phyloP scores from a whole-genome alignment of 1,140 invertebrate genomes.

The Samia ricini region DNA sequence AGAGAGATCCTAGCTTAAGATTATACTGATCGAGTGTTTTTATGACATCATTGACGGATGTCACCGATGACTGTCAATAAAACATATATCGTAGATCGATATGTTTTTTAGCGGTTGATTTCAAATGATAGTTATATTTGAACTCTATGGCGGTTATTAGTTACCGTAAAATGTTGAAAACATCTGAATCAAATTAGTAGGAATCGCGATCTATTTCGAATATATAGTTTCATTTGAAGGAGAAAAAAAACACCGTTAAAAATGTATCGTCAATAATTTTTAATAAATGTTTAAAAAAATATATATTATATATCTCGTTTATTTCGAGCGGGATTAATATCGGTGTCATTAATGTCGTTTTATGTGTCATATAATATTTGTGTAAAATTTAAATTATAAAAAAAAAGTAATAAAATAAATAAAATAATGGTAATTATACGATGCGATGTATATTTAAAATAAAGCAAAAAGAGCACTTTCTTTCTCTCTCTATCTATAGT shows the following conservation, averaged over 20 bases:
- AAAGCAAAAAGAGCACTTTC: conserved; percentile 58
- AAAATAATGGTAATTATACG: conserved; percentile 24
- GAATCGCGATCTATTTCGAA: background rate
- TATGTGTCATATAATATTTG: conserved; percentile 52
- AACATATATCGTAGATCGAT: background rate
- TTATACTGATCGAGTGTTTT: background rate
- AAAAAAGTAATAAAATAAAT: conserved; percentile 32
- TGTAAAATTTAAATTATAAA: conserved; percentile 38
- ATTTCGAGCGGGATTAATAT: conserved; percentile 28
- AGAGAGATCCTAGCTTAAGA: background rate
- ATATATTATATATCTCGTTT: background rate
- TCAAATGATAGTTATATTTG: background rate
- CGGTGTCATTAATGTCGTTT: conserved; percentile 50
- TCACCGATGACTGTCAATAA: too few relatives aligned
- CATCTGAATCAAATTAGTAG: background rate
- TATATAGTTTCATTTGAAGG: background rate
- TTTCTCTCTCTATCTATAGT: too few relatives aligned
- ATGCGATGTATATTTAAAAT: conserved; percentile 15
- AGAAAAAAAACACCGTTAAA: background rate
- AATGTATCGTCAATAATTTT: background rate
- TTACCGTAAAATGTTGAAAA: background rate
- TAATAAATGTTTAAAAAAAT: too few relatives aligned
- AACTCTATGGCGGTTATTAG: background rate
- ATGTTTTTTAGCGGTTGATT: background rate
- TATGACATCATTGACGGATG: too few relatives aligned